Conservation (phyloP, 1,140 invertebrate species). For the Eumeta japonica region DNA sequence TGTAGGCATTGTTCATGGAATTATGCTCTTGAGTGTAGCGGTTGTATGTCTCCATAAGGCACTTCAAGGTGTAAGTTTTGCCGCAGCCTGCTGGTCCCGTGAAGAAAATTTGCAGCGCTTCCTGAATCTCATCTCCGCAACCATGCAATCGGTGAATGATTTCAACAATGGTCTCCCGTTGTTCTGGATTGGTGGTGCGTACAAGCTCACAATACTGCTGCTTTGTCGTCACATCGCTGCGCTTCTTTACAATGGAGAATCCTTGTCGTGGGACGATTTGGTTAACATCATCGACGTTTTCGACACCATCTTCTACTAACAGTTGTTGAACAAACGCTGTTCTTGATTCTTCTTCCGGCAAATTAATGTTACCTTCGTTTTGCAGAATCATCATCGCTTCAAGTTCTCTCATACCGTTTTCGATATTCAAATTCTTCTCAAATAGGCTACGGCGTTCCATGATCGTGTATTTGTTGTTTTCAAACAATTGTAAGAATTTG, state of each 20-base stretch:
- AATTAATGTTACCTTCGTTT: slow-evolving; percentile 19
- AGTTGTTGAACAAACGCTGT: slow-evolving; percentile 15
- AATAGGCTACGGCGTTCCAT: slow-evolving; percentile 23
- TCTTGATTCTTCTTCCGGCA: slow-evolving; percentile 14
- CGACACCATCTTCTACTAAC: slow-evolving; percentile 18
- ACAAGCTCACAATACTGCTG: slow-evolving; percentile 15
- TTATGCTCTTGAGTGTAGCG: slow-evolving; percentile 10
- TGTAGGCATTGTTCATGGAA: slow-evolving; percentile 12
- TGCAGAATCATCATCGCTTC: slow-evolving; percentile 25
- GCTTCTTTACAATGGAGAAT: slow-evolving; percentile 14
- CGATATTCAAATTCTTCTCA: slow-evolving; percentile 23
- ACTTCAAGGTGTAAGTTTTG: slow-evolving; percentile 22
- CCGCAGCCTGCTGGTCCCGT: slow-evolving; percentile 26
- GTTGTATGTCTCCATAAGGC: slow-evolving; percentile 26
- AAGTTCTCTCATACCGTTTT: slow-evolving; percentile 25
- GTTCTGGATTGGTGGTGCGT: slow-evolving; percentile 13
- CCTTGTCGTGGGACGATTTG: slow-evolving; percentile 13
- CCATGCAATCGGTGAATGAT: slow-evolving; percentile 15
- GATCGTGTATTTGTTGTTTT: slow-evolving; percentile 26
- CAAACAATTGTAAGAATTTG: slow-evolving; percentile 27
- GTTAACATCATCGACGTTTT: slow-evolving; percentile 20
- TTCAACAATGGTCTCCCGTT: slow-evolving; percentile 16
- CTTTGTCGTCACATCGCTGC: too few species aligned
- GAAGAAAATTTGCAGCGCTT: slow-evolving; percentile 26
- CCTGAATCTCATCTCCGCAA: slow-evolving; percentile 7